These are phyloP conservation scores for Rhopalosiphum maidis DNA, from an alignment of 1,140 invertebrate genomes.

Conservation along the genomic window DNA sequence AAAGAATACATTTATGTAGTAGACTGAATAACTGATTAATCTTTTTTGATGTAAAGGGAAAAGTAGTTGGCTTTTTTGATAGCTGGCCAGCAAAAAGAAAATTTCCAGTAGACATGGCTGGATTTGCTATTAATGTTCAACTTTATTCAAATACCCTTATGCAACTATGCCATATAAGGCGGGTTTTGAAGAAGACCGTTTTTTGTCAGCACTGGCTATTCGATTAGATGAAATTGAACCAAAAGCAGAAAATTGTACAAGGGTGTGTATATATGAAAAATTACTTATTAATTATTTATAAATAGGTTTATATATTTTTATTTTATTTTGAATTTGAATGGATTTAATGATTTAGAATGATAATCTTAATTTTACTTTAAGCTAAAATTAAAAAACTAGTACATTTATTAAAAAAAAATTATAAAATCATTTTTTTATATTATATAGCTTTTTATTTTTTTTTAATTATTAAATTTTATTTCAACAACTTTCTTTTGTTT, in stretches of 20 bases:
- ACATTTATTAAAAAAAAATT: not conserved
- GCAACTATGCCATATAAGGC: constrained; percentile 77
- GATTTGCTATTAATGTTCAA: constrained; percentile 74
- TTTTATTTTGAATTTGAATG: not conserved
- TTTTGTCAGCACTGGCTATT: constrained; percentile 75
- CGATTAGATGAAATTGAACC: constrained; percentile 79
- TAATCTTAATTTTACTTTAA: not conserved
- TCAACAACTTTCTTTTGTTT: no score
- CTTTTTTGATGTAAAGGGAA: not conserved
- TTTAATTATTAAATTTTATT: not conserved
- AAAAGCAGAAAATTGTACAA: constrained; percentile 78
- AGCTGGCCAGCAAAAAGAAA: constrained; percentile 82
- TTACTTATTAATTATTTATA: not conserved
- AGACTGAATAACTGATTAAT: not conserved
- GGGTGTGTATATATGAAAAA: constrained; percentile 65
- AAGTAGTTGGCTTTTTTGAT: constrained; percentile 76
- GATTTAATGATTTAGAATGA: not conserved
- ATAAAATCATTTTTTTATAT: not conserved
- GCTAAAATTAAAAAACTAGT: not conserved
- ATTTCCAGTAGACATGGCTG: constrained; percentile 93
- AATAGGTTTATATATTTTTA: not conserved
- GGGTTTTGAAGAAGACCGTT: constrained; percentile 85
- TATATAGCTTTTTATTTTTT: not conserved
- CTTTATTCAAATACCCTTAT: constrained; percentile 68
- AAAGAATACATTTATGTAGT: no score